Percentiles rank a stretch among this genome's conserved stretches.
These are phyloP conservation scores for Limonius californicus DNA, from an alignment of 1,140 invertebrate genomes.

Conservation along the genomic window DNA sequence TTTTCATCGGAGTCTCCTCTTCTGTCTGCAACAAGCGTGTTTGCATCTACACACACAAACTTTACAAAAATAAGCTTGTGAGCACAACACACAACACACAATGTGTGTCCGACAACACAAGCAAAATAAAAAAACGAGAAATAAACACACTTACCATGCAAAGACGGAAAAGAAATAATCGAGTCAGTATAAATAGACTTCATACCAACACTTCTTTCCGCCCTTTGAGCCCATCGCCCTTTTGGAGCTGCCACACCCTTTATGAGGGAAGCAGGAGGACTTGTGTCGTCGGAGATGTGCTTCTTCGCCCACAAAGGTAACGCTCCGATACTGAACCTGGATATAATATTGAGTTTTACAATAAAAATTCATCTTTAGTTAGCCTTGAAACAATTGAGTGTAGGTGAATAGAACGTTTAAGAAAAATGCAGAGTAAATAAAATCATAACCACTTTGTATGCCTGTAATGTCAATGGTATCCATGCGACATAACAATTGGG, in stretches of 20 bases:
- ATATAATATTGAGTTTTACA: no score
- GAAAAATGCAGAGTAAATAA: no score
- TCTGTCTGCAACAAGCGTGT: conserved; percentile 55
- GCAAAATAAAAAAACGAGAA: neutral
- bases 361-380: no score
- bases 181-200: conserved; percentile 38
- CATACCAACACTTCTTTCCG: conserved; percentile 52
- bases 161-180: conserved; percentile 22
- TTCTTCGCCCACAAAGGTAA: conserved; percentile 87
- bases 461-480: no score
- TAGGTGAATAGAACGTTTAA: no score
- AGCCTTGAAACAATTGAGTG: no score
- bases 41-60: no score
- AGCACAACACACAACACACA: no score
- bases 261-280: conserved; percentile 30
- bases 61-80: no score
- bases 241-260: conserved; percentile 60
- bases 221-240: conserved; percentile 79
- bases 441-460: no score
- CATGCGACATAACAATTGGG: no score
- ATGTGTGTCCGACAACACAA: no score
- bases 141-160: conserved; percentile 17
- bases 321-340: conserved; percentile 71
- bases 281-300: conserved; percentile 59
- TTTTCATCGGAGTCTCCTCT: conserved; percentile 66